These are phyloP conservation scores for Parascotia fuliginaria DNA, from an alignment of 2,888 invertebrate genomes.

Conservation along the genomic window DNA sequence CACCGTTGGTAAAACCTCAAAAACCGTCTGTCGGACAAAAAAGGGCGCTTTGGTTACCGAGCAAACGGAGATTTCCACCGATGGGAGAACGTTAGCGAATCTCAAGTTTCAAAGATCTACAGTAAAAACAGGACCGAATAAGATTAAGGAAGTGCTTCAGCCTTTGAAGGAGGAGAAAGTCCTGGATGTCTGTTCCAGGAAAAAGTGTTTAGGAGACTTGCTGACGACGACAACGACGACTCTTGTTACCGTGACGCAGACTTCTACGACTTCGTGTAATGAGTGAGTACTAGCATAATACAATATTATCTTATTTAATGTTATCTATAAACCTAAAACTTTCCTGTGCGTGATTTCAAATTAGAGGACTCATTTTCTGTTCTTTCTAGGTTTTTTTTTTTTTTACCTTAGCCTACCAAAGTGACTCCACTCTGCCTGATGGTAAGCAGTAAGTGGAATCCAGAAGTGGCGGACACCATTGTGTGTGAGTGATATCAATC, in stretches of 20 bases:
- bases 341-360: not conserved
- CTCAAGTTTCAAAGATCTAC: constrained; percentile 76
- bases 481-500: too few relatives aligned
- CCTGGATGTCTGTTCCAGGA: constrained; percentile 65
- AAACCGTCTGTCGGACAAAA: constrained; percentile 72
- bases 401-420: too few relatives aligned
- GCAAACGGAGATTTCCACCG: constrained; percentile 75
- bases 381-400: too few relatives aligned
- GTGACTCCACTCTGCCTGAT: too few relatives aligned
- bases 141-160: constrained; percentile 69
- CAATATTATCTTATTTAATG: too few relatives aligned
- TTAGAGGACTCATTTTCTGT: too few relatives aligned
- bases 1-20: constrained; percentile 72
- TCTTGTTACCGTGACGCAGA: constrained; percentile 78
- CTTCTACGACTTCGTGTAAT: constrained; percentile 77
- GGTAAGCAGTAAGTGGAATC: too few relatives aligned
- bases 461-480: too few relatives aligned
- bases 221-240: constrained; percentile 78
- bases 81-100: constrained; percentile 73
- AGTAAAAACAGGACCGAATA: constrained; percentile 74
- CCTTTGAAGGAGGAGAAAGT: constrained; percentile 72
- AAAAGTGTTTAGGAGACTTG: constrained; percentile 74
- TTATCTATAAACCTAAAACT: too few relatives aligned
- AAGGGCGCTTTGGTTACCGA: constrained; percentile 78
- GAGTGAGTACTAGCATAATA: constrained; percentile 81